phyloP scores from a whole-genome alignment of 2,113 vertebrate genomes.

The Nothocercus julius region DNA sequence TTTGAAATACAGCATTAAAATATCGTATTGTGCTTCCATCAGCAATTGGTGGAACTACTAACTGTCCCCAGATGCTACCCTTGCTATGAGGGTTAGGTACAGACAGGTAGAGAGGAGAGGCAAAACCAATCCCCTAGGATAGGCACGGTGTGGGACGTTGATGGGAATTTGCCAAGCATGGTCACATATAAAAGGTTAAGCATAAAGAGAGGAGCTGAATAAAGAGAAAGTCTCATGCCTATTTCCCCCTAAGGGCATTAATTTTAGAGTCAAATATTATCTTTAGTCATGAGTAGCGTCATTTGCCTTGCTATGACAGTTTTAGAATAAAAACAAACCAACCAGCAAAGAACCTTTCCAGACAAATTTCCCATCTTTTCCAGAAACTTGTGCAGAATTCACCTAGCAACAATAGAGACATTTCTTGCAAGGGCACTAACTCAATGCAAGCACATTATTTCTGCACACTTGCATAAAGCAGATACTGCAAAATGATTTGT shows the following conservation, averaged over 20 bases:
- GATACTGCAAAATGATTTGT: background rate
- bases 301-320: background rate
- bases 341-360: background rate
- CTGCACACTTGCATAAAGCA: background rate
- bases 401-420: background rate
- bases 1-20: background rate
- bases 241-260: background rate
- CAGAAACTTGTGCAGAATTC: background rate
- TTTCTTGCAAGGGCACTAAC: background rate
- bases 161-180: background rate
- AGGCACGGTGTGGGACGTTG: background rate
- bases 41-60: background rate
- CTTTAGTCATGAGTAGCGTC: background rate
- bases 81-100: background rate
- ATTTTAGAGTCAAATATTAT: background rate
- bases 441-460: background rate
- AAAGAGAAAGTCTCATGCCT: background rate
- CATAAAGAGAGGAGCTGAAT: background rate
- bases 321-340: background rate
- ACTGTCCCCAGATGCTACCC: background rate
- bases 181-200: background rate
- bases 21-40: background rate
- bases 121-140: background rate
- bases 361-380: background rate
- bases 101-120: background rate